These are phyloP conservation scores for Anadara kagoshimensis DNA, from an alignment of 1,140 invertebrate species.

Conservation along the genomic window DNA sequence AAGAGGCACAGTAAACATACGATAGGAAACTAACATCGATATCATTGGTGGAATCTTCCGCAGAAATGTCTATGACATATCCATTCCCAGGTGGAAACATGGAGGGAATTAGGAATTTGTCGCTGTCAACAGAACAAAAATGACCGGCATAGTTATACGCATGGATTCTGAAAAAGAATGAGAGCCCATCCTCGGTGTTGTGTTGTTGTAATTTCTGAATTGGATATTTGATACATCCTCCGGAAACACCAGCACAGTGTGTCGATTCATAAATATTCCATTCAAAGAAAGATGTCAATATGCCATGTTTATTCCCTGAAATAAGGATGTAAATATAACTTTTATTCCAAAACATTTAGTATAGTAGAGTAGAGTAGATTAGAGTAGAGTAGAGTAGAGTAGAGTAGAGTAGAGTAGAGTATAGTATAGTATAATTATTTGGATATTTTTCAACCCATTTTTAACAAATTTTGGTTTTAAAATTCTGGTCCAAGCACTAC, in stretches of 20 bases:
- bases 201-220: conserved; percentile 24
- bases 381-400: no score
- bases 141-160: conserved; percentile 38
- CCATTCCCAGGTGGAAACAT: conserved; percentile 38
- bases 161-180: conserved; percentile 27
- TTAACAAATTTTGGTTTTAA: no score
- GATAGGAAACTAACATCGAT: conserved; percentile 16
- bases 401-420: no score
- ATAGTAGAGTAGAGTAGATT: no score
- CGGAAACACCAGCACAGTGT: not conserved
- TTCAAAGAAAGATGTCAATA: not conserved
- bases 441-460: no score
- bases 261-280: not conserved
- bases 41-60: conserved; percentile 1
- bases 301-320: not conserved
- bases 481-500: no score
- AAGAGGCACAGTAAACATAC: conserved; percentile 30
- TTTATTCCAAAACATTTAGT: no score
- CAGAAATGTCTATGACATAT: conserved; percentile 33
- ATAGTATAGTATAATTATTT: no score
- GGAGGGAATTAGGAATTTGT: conserved; percentile 39
- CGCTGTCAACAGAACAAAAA: conserved; percentile 20
- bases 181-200: conserved; percentile 2
- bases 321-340: no score
- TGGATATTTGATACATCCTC: conserved; percentile 25